Evolutionary conservation across 1,140 invertebrate genomes (phyloP), one percentile per base, ranked within the genome.

Genomic region (Cydia strobilella): DNA sequence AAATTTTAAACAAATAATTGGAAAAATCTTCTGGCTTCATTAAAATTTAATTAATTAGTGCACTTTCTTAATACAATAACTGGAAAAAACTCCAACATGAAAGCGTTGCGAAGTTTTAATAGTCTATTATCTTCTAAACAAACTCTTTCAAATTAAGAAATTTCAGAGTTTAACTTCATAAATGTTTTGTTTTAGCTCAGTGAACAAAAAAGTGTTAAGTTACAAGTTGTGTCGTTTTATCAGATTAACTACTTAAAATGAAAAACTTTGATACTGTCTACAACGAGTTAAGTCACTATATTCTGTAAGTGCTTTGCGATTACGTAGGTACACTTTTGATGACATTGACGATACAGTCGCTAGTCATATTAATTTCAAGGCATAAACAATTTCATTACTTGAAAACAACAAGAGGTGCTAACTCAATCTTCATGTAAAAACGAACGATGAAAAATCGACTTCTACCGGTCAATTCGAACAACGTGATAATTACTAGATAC

Each of bases 61-160:
- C 20, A 59, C 54, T 59, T 3, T n/a, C 54, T 23, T 59, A 59
- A 54, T 54, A 54, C 3, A 48, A 15, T 39, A 10, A 45, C 42
- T 45, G 42, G 12, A 18, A 51, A 51, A n/a, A 51, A 51, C 48
- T 51, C n/a, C n/a, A 51, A 48, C 45, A 59, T 20, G 18, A 59
- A 59, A 59, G 54, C n/a, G 54, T 59, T 23, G 18, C 18, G 18
- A 59, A 59, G 54, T 59, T 59, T 59, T 23, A 59, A 20, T 59
- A 59, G 20, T 18, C n/a, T n/a, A 4, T 59, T 59, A 59, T 59
- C 54, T 59, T 59, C 20, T 59, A n/a, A 23, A 18, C 2, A 59
- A 59, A 59, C 18, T 59, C 20, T 54, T 54, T 54, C 51, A 23
- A 18, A 59, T 23, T 23, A 59, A 59, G 20, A 6, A 59, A 59